phyloP scores from a whole-genome alignment of 2,797 vertebrate species.

The Kryptopterus vitreolus region DNA sequence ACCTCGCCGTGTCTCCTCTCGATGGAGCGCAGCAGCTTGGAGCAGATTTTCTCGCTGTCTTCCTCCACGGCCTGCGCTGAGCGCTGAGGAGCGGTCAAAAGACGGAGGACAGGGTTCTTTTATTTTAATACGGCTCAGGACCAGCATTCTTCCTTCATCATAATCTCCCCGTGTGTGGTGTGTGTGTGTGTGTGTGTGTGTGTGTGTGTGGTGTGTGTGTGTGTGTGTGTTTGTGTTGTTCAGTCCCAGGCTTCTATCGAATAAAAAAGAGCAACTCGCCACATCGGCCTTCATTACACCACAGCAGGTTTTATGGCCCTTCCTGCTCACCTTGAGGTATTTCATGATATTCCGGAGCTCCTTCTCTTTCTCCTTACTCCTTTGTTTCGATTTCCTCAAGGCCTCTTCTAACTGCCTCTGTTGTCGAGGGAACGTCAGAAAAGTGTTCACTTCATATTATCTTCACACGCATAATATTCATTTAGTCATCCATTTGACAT shows the following conservation, averaged over 20 bases:
- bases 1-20: constrained; percentile 75
- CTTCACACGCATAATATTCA: neutral
- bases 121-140: too few species aligned
- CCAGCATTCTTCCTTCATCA: too few species aligned
- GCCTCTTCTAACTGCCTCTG: constrained; percentile 72
- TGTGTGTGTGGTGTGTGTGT: too few species aligned
- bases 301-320: neutral
- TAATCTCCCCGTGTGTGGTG: too few species aligned
- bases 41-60: constrained; percentile 73
- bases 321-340: constrained; percentile 69
- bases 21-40: constrained; percentile 65
- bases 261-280: too few species aligned
- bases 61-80: constrained; percentile 68
- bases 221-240: too few species aligned
- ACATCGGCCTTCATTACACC: neutral
- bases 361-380: constrained; percentile 69
- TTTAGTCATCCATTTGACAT: neutral
- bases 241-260: too few species aligned
- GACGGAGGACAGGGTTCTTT: too few species aligned
- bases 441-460: neutral
- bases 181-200: too few species aligned
- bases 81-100: constrained; percentile 65
- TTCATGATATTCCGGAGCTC: constrained; percentile 68
- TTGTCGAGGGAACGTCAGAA: constrained; percentile 43
- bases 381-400: constrained; percentile 68